Percentiles rank a stretch among this genome's conserved stretches.
These are phyloP conservation scores for Astyanax mexicanus DNA, from an alignment of 2,797 vertebrate genomes.

Conservation along the genomic window DNA sequence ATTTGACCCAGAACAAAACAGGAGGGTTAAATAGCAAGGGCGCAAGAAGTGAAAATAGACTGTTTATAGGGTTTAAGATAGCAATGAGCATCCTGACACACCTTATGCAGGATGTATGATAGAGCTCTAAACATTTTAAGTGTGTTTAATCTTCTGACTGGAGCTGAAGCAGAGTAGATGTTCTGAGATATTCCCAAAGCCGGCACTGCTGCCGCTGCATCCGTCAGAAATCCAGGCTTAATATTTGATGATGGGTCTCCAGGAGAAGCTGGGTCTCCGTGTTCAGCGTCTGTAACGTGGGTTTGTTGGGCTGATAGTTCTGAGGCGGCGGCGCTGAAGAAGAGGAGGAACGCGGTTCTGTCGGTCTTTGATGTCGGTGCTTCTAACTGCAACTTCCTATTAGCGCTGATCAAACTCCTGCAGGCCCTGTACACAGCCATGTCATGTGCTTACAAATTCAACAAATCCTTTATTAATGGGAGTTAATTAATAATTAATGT, in stretches of 20 bases:
- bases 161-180: conserved; percentile 7
- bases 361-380: conserved; percentile 53
- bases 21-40: too few relatives aligned
- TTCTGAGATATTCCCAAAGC: conserved; percentile 11
- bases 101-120: too few relatives aligned
- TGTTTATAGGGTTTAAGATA: too few relatives aligned
- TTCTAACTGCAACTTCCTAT: conserved; percentile 37
- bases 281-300: conserved; percentile 36
- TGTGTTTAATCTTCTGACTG: too few relatives aligned
- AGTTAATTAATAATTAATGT: conserved; percentile 59
- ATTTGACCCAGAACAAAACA: too few relatives aligned
- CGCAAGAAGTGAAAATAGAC: too few relatives aligned
- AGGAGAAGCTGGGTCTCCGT: conserved; percentile 4
- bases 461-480: conserved; percentile 28
- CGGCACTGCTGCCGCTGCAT: conserved; percentile 1
- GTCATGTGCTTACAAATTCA: conserved; percentile 29
- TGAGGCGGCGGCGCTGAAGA: conserved; percentile 38
- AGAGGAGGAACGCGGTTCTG: conserved; percentile 14
- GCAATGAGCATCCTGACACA: too few relatives aligned
- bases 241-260: conserved; percentile 18
- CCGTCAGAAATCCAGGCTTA: background rate
- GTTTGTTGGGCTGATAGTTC: conserved; percentile 43
- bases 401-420: conserved; percentile 42
- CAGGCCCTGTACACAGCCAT: conserved; percentile 46
- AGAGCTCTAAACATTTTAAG: too few relatives aligned